Conservation (phyloP, 2,113 vertebrate genomes). For the Thinocorus orbignyianus region DNA sequence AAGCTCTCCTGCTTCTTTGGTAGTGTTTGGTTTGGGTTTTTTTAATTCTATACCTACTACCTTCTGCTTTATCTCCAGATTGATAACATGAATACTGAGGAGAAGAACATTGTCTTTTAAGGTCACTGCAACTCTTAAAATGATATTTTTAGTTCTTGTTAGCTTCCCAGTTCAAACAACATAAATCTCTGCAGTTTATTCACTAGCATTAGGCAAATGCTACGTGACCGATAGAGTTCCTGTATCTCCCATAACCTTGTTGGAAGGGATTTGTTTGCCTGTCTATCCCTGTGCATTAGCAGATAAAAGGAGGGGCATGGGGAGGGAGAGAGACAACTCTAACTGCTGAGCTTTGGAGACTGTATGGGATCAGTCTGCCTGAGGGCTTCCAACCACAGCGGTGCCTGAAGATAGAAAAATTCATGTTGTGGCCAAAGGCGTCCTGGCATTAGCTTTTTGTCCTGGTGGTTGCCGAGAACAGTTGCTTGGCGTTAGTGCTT, state of each 20-base stretch:
- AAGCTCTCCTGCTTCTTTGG: background rate
- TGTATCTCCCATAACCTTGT: constrained; percentile 33
- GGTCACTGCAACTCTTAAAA: background rate
- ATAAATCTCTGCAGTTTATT: constrained; percentile 32
- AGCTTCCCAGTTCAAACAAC: constrained; percentile 5
- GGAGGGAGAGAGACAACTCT: background rate
- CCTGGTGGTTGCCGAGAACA: background rate
- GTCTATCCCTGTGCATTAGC: background rate
- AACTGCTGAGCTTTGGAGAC: background rate
- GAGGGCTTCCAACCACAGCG: background rate
- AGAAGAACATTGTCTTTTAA: constrained; percentile 1
- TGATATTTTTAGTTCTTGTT: background rate
- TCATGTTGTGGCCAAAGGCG: background rate
- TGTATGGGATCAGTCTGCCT: background rate
- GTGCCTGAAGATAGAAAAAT: background rate
- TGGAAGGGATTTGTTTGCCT: constrained; percentile 44
- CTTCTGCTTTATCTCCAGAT: background rate
- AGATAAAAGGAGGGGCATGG: background rate
- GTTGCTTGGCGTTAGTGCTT: background rate
- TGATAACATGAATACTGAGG: background rate
- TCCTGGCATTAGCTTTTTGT: background rate
- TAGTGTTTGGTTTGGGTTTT: background rate
- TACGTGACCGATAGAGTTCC: background rate
- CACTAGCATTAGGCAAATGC: constrained; percentile 6
- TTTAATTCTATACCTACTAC: background rate